phyloP scores from a whole-genome alignment of 2,888 invertebrate genomes.

The Phengaris alcon region DNA sequence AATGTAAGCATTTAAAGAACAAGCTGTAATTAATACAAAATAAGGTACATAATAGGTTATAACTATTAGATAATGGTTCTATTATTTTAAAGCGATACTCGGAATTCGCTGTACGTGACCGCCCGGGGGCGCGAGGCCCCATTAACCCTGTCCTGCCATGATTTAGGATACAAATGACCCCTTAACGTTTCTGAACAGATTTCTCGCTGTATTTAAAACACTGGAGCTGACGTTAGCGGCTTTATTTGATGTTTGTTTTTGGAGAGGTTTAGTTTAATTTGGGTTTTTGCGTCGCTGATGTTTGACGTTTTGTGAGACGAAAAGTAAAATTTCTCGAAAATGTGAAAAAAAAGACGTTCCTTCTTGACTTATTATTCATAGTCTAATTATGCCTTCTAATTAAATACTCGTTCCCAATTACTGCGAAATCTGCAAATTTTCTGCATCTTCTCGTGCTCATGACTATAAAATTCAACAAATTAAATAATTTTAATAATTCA shows the following conservation, averaged over 20 bases:
- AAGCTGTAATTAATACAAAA: too few relatives aligned
- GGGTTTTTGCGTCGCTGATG: slow-evolving; percentile 33
- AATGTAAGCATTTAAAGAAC: too few relatives aligned
- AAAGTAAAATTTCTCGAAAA: too few relatives aligned
- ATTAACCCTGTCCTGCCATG: slow-evolving; percentile 75
- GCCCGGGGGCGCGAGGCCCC: slow-evolving; percentile 43
- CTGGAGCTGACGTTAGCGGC: slow-evolving; percentile 38
- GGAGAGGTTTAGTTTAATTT: slow-evolving; percentile 15
- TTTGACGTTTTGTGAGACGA: neutral
- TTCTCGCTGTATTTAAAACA: slow-evolving; percentile 60
- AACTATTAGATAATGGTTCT: neutral
- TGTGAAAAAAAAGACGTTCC: too few relatives aligned
- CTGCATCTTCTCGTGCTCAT: too few relatives aligned
- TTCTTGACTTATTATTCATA: too few relatives aligned
- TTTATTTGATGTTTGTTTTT: slow-evolving; percentile 32
- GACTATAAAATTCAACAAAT: too few relatives aligned
- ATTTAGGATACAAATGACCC: slow-evolving; percentile 67
- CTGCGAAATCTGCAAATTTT: too few relatives aligned
- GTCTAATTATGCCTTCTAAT: too few relatives aligned
- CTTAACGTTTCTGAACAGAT: slow-evolving; percentile 59
- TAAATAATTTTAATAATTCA: too few relatives aligned
- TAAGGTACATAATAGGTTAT: neutral
- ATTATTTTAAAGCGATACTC: slow-evolving; percentile 1
- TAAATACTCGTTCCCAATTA: too few relatives aligned
- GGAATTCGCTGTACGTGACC: neutral